Conservation (phyloP, 2,888 invertebrate species). For the Hydrotaea diabolus region DNA sequence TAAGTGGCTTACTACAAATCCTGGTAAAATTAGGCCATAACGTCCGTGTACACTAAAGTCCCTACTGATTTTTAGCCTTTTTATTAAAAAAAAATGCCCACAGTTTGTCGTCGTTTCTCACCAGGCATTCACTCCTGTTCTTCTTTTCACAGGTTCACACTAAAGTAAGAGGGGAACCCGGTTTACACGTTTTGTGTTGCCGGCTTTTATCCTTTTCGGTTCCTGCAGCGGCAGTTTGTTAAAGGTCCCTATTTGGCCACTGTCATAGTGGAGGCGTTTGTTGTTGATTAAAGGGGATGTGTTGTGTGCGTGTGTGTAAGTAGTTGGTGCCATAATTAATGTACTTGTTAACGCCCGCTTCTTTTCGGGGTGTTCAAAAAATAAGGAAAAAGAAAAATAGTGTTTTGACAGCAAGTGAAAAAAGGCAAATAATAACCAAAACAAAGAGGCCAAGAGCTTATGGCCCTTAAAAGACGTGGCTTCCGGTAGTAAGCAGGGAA, state of each 20-base stretch:
- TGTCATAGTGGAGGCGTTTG: neutral
- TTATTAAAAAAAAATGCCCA: too few relatives aligned
- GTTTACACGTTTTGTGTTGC: neutral
- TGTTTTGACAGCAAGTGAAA: neutral
- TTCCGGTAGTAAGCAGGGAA: too few relatives aligned
- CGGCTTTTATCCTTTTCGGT: neutral
- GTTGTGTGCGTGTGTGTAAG: constrained; percentile 1
- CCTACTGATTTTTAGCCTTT: too few relatives aligned
- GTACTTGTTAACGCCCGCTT: constrained; percentile 52
- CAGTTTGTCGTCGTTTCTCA: too few relatives aligned
- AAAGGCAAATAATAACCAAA: neutral
- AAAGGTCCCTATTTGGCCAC: neutral
- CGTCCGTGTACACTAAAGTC: too few relatives aligned
- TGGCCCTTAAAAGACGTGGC: neutral
- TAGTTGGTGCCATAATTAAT: constrained; percentile 53
- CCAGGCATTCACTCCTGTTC: neutral
- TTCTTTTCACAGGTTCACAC: neutral
- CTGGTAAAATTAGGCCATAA: too few relatives aligned
- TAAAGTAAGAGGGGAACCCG: too few relatives aligned
- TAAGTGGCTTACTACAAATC: too few relatives aligned
- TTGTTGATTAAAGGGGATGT: neutral
- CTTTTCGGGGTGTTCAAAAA: neutral
- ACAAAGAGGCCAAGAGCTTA: constrained; percentile 1
- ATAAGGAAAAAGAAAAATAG: neutral
- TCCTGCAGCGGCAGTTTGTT: neutral